Percentiles rank a stretch among this genome's conserved stretches.
These are phyloP conservation scores for Drosophila novamexicana DNA, from an alignment of 1,140 invertebrate species.

Conservation along the genomic window DNA sequence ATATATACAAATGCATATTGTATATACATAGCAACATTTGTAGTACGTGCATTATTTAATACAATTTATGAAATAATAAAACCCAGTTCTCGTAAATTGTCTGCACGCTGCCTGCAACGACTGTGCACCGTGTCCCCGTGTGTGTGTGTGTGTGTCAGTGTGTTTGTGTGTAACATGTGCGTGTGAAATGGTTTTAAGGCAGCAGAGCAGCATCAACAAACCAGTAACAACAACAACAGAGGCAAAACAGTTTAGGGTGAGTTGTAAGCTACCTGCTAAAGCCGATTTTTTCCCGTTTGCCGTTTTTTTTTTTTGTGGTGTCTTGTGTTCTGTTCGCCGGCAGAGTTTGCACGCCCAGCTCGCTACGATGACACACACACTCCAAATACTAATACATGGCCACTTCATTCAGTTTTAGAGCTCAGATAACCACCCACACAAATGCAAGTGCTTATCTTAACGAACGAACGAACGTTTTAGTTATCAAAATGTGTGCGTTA, in stretches of 20 bases:
- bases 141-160: constrained; percentile 10
- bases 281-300: constrained; percentile 13
- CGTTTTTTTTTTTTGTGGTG: constrained; percentile 17
- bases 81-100: constrained; percentile 35
- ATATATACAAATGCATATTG: constrained; percentile 20
- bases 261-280: constrained; percentile 46
- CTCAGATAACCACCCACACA: constrained; percentile 39
- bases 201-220: constrained; percentile 22
- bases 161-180: constrained; percentile 45
- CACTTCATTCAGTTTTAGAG: constrained; percentile 40
- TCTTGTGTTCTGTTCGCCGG: constrained; percentile 31
- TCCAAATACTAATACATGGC: constrained; percentile 28
- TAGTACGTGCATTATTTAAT: constrained; percentile 39
- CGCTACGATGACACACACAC: neutral
- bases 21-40: constrained; percentile 4
- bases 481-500: constrained; percentile 44
- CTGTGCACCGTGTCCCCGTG: neutral
- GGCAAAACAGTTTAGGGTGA: constrained; percentile 43
- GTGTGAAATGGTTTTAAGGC: constrained; percentile 45
- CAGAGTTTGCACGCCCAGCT: constrained; percentile 49
- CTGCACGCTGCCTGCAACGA: constrained; percentile 24
- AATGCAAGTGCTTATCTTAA: constrained; percentile 40
- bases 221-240: constrained; percentile 28
- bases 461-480: constrained; percentile 38
- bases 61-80: constrained; percentile 55